Conservation (phyloP, 2,888 invertebrate genomes). For the Lepidonotus clava region DNA sequence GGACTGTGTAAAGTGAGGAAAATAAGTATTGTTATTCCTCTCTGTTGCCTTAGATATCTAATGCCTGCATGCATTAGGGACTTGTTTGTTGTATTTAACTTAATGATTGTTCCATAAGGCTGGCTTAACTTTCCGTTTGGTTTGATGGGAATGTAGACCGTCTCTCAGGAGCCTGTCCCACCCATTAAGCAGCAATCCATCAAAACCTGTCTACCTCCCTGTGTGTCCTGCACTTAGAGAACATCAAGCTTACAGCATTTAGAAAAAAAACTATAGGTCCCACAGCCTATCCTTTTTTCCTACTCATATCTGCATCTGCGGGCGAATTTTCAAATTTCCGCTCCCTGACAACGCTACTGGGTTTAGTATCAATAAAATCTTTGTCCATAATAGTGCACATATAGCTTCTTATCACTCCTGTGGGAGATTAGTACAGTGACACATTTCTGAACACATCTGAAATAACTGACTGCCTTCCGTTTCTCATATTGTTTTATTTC, state of each 20-base stretch:
- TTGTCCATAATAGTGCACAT: too few relatives aligned
- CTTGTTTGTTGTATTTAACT: background rate
- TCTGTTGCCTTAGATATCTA: background rate
- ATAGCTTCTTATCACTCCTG: too few relatives aligned
- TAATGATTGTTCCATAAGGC: background rate
- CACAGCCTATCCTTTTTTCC: too few relatives aligned
- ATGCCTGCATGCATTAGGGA: background rate
- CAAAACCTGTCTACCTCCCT: constrained; percentile 8
- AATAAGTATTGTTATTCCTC: background rate
- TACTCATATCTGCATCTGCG: too few relatives aligned
- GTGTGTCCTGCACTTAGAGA: constrained; percentile 14
- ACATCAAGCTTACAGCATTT: background rate
- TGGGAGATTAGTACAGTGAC: too few relatives aligned
- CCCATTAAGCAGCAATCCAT: constrained; percentile 36
- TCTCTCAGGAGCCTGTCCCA: background rate
- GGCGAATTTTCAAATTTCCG: constrained; percentile 3
- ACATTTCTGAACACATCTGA: background rate
- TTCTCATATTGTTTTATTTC: background rate
- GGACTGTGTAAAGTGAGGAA: background rate
- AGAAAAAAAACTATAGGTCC: too few relatives aligned
- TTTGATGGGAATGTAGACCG: constrained; percentile 4
- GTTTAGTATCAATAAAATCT: too few relatives aligned
- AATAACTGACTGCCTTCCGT: background rate
- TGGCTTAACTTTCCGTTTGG: background rate
- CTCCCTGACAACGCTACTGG: background rate